Base-by-base conservation (phyloP, 2,888 invertebrate genomes). In the Heliconius erato region DNA sequence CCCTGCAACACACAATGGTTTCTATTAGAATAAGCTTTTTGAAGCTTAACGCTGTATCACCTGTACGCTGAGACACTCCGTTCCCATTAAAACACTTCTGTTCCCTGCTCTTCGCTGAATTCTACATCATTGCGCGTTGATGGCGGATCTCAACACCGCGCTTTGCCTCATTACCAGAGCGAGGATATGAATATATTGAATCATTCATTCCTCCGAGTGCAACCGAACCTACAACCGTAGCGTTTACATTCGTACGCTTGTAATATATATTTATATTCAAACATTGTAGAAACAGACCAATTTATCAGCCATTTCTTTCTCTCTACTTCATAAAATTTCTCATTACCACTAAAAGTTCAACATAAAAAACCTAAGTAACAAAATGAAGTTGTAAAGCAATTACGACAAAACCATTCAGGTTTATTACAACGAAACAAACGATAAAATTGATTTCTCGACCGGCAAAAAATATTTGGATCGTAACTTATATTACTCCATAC, bases 401-500 rank as follows among this genome's bases (percentile, higher is more conserved):
- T 86, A 82, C 74, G 80, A 69, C 68, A 79, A 63, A 63, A 32
- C 28, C 80, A 63, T 81, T 82, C 78, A 82, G 59, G 69, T 81
- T 81, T 79, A 85, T 79, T 74, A 79, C 80, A 68, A 12, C 28
- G 44, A 49, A 78, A 68, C 78, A 85, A 86, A 86, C 85, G 86
- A 88, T 88, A 89, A 88, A 90, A 89, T 88, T 89, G 88, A 90
- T 88, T 89, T 90, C 86, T 85, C 87, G 82, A 72, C 85, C 88
- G 88, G 89, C 89, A 90, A 90, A 90, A 90, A 40, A 71, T 49
- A 49, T 85, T 76, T 76, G 81, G 76, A 85, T 90, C 90, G 87
- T 93, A 93, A 93, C 92, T 92, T 89, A 87, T 87, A 84, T 89
- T 90, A 89, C 35, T 69, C 1, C 71, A 26, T 40, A 40, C 83